phyloP scores from a whole-genome alignment of 2,888 invertebrate genomes.

The Philhelius pedissequus region DNA sequence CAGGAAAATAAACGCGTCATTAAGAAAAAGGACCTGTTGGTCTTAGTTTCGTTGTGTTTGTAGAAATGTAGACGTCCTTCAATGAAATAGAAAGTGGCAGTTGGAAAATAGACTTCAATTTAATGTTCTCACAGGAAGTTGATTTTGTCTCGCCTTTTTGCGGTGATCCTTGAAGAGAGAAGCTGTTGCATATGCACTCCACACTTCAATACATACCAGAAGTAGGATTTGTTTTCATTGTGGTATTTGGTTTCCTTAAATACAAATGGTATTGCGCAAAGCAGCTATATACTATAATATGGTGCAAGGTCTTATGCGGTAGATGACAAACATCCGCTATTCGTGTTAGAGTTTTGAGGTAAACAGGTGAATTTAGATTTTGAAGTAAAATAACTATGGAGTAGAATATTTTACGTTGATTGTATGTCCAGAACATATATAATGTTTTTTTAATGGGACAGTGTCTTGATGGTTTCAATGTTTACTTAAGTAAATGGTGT shows the following conservation, averaged over 20 bases:
- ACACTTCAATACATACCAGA: background rate
- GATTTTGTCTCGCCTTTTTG: constrained; percentile 65
- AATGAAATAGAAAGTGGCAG: constrained; percentile 56
- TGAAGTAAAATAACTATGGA: constrained; percentile 9
- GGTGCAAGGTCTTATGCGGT: constrained; percentile 20
- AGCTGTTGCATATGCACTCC: constrained; percentile 51
- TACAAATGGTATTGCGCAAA: constrained; percentile 57
- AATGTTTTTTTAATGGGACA: background rate
- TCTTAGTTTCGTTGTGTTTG: background rate
- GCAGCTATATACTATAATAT: background rate
- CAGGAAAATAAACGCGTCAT: constrained; percentile 47
- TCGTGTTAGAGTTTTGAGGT: background rate
- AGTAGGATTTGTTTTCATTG: constrained; percentile 43
- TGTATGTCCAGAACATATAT: constrained; percentile 28
- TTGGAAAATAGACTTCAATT: constrained; percentile 14
- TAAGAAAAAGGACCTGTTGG: constrained; percentile 53
- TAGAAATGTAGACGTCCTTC: constrained; percentile 7
- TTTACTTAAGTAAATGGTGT: background rate
- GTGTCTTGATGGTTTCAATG: background rate
- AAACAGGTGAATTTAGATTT: constrained; percentile 54
- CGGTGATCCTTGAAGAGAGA: constrained; percentile 59
- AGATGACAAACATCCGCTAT: constrained; percentile 55
- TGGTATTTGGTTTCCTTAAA: constrained; percentile 49
- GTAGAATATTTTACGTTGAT: background rate
- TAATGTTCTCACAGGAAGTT: constrained; percentile 60